Evolutionary conservation across 2,797 vertebrate species (phyloP).

Genomic region (Agapornis canus): DNA sequence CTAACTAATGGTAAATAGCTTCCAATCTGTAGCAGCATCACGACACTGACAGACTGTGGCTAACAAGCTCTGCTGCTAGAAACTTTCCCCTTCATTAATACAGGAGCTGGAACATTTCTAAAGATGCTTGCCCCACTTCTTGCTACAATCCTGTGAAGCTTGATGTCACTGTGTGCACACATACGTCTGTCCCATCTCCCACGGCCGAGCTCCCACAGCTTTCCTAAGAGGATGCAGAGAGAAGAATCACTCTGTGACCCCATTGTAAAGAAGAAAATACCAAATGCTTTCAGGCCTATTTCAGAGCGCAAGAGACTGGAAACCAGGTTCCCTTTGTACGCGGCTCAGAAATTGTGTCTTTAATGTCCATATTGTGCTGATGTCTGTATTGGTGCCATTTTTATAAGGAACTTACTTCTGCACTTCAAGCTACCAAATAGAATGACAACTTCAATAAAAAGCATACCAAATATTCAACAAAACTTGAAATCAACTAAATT

Average conservation of each 20-base stretch:
- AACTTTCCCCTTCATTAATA: background rate
- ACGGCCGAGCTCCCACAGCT: background rate
- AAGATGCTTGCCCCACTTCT: background rate
- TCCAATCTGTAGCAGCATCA: background rate
- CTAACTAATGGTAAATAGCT: background rate
- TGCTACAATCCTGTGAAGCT: background rate
- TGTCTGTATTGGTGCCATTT: background rate
- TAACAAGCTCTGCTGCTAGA: background rate
- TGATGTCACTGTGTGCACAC: background rate
- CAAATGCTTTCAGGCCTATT: background rate
- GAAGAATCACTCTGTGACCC: background rate
- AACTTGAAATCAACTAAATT: background rate
- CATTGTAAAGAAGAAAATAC: background rate
- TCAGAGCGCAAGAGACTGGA: background rate
- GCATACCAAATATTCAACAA: background rate
- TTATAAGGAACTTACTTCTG: background rate
- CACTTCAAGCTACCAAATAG: background rate
- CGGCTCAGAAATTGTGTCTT: background rate
- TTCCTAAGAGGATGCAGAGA: background rate
- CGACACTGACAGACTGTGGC: accelerated
- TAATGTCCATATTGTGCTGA: background rate
- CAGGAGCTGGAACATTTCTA: background rate
- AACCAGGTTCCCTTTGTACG: background rate
- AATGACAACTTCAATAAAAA: background rate
- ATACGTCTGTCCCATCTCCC: background rate